Evolutionary conservation across 2,797 vertebrate genomes (phyloP).

Genomic region (Microcaecilia unicolor): DNA sequence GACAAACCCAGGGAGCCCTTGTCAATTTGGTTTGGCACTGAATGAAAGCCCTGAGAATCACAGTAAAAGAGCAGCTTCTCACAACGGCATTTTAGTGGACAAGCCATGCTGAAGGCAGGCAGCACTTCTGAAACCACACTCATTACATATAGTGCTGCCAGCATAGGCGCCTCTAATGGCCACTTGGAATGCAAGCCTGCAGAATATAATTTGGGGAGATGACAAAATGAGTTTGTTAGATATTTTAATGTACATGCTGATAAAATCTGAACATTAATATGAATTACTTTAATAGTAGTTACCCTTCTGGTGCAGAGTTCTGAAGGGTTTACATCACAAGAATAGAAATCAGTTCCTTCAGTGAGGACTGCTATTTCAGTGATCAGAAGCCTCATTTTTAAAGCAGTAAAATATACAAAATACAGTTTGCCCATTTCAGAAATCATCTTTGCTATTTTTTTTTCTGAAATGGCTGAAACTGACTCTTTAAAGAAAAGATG

Average conservation of each 20-base stretch:
- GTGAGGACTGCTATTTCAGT: background rate
- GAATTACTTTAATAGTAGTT: constrained; percentile 52
- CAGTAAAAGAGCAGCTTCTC: constrained; percentile 99
- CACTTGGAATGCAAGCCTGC: constrained; percentile 99
- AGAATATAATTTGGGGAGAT: constrained; percentile 70
- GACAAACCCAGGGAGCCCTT: constrained; percentile 94
- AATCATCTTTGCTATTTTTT: constrained; percentile 12
- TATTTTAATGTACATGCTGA: constrained; percentile 21
- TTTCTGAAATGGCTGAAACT: no score
- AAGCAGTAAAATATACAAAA: constrained; percentile 21
- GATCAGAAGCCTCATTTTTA: constrained; percentile 21
- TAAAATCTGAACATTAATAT: constrained; percentile 33
- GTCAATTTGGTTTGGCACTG: constrained; percentile 93
- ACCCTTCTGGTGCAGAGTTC: constrained; percentile 53
- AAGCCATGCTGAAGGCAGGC: constrained; percentile 93
- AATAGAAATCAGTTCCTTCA: no score
- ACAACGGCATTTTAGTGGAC: constrained; percentile 98
- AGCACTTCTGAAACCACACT: constrained; percentile 94
- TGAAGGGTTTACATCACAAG: constrained; percentile 44
- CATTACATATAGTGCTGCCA: constrained; percentile 95
- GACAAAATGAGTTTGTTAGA: constrained; percentile 64
- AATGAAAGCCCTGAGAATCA: constrained; percentile 96
- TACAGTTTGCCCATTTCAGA: no score
- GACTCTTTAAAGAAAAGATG: constrained; percentile 59
- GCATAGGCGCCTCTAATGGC: constrained; percentile 98